A percentile compares a stretch with the other conserved stretches of the same genome.
Evolutionary conservation across 2,113 vertebrate genomes (phyloP).

Genomic region (Microtus oregoni): DNA sequence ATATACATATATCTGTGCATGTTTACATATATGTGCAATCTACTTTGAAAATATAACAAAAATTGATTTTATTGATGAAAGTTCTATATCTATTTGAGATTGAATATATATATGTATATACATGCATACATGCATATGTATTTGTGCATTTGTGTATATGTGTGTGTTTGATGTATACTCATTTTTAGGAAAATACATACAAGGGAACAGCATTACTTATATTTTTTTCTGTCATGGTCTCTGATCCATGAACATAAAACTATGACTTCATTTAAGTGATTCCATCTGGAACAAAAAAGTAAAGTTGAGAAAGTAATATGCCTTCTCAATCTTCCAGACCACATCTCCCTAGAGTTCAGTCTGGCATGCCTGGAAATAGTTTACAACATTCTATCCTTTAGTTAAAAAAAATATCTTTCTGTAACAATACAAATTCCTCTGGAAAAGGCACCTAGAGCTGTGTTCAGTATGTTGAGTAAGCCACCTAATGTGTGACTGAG

Average conservation of each 20-base stretch:
- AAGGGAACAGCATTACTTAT: constrained; percentile 54
- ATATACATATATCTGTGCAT: neutral
- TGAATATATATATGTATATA: neutral
- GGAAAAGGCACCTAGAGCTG: constrained; percentile 45
- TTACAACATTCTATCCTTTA: constrained; percentile 72
- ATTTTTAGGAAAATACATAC: neutral
- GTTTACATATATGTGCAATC: neutral
- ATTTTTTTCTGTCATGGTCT: constrained; percentile 62
- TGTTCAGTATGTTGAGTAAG: constrained; percentile 16
- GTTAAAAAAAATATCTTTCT: constrained; percentile 32
- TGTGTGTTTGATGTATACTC: neutral
- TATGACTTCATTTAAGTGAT: constrained; percentile 78
- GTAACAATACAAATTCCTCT: constrained; percentile 64
- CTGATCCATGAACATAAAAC: constrained; percentile 52
- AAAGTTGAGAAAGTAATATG: constrained; percentile 72
- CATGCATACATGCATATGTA: too few relatives aligned
- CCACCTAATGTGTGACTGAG: neutral
- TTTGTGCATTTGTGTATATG: neutral
- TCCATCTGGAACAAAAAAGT: constrained; percentile 79
- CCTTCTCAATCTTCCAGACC: constrained; percentile 76
- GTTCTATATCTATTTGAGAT: neutral
- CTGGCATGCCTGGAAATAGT: constrained; percentile 78
- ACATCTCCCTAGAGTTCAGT: constrained; percentile 71
- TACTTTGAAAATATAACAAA: constrained; percentile 31
- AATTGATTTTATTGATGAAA: neutral